Evolutionary conservation across 2,888 invertebrate genomes (phyloP), one percentile per base, ranked within the genome.

Genomic region (Pristionchus mayeri): DNA sequence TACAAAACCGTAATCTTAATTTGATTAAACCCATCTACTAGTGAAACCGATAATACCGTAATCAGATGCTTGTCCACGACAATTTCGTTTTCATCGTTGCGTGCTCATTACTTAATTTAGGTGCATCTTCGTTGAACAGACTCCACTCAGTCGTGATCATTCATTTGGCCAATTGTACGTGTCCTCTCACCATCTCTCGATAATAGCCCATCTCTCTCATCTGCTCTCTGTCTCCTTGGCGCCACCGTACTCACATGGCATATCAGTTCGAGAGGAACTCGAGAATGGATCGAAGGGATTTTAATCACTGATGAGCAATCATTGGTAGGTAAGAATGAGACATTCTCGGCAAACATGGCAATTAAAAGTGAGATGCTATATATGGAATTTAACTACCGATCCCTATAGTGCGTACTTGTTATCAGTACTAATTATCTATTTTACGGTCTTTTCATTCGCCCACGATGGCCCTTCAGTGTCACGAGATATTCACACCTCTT

Each of bases 101-200:
- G 27, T 30, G 34, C 18, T 21, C 63, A 63, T 63, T 30, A 34
- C 30, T 63, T 34, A 34, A 30, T 3, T 63, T 34, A 63, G 7
- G 13, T 9, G 44, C 13, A 63, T 63, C 63, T 63, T 63, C 63
- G 63, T 63, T 63, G 34, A 63, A 63, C 63, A 63, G 34, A 34
- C 63, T 63, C 27, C 30, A 63, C 30, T 63, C 63, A 34, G 63
- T 34, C 63, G 18, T 34, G 63, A 34, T 63, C 63, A 63, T n/a
- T 34, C 63, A 63, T 63, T 63, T 34, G 63, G 63, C 63, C 63
- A 63, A 63, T 63, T 63, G 18, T 6, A 44, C 34, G 34, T 63
- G 63, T 63, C n/a, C n/a, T 63, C 63, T 63, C 63, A 63, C 63
- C 63, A 63, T 63, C 63, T 63, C 63, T 27, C 16, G 44, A 44